Conservation (phyloP, 2,888 invertebrate species). For the Xestia ashworthii region DNA sequence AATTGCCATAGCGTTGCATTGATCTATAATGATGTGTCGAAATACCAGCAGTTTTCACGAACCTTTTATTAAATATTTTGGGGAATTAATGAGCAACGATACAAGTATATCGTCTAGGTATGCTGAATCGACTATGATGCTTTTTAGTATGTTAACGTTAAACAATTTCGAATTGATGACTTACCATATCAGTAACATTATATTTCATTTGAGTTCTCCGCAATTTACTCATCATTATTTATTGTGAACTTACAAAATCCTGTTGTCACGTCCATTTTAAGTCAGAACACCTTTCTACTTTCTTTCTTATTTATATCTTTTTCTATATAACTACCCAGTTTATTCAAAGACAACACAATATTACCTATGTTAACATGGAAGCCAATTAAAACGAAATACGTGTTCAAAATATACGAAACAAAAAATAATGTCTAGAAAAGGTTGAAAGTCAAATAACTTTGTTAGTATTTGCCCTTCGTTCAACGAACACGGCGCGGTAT, state of each 20-base stretch:
- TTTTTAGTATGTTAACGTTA: background rate
- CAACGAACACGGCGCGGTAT: conserved; percentile 22
- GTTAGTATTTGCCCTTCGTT: conserved; percentile 39
- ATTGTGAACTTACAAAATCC: background rate
- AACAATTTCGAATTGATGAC: background rate
- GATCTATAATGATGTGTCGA: conserved; percentile 13
- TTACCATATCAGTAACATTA: background rate
- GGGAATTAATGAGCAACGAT: background rate
- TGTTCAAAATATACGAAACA: conserved; percentile 29
- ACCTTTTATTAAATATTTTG: background rate
- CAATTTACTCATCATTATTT: background rate
- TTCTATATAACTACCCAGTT: background rate
- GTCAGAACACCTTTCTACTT: background rate
- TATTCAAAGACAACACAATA: conserved; percentile 3
- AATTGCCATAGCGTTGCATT: background rate
- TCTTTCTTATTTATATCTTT: background rate
- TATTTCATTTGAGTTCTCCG: background rate
- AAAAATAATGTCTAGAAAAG: conserved; percentile 40
- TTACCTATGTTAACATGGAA: background rate
- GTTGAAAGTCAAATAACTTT: conserved; percentile 51
- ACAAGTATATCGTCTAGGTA: background rate
- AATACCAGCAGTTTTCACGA: background rate
- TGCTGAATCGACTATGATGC: background rate
- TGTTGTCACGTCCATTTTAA: background rate
- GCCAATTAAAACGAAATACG: conserved; percentile 14